These are phyloP conservation scores for Dromaius novaehollandiae DNA, from an alignment of 2,113 vertebrate species.

Conservation along the genomic window DNA sequence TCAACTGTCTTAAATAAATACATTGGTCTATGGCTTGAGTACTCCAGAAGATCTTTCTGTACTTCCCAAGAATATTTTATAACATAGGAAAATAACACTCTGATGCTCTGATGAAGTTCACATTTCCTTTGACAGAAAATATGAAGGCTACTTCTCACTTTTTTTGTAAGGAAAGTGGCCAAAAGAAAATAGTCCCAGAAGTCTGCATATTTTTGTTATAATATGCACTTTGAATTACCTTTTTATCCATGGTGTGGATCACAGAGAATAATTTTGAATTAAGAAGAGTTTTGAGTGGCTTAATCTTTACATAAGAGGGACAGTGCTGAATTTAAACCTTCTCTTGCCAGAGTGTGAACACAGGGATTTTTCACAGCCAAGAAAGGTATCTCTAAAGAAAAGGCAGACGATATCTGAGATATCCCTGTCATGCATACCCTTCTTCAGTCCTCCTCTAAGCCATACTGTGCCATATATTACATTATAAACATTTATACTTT, in stretches of 20 bases:
- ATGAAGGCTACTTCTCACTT: neutral
- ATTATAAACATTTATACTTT: neutral
- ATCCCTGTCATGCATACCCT: neutral
- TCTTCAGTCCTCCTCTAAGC: neutral
- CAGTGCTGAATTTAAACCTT: neutral
- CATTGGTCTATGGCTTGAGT: neutral
- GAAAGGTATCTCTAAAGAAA: neutral
- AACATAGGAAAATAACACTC: neutral
- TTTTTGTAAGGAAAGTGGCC: neutral
- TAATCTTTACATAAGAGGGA: neutral
- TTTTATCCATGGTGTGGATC: neutral
- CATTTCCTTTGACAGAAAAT: neutral
- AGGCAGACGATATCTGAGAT: neutral
- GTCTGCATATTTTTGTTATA: neutral
- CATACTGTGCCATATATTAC: neutral
- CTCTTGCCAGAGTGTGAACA: constrained; percentile 4
- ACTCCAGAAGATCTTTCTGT: neutral
- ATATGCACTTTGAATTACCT: neutral
- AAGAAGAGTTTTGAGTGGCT: neutral
- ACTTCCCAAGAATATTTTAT: neutral
- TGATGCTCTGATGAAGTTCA: neutral
- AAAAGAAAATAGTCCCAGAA: neutral
- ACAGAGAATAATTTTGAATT: neutral
- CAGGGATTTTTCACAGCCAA: neutral
- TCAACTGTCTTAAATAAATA: neutral